A percentile compares a stretch with the other conserved stretches of the same genome.
Evolutionary conservation across 2,888 invertebrate species (phyloP).

Genomic region (Stenodema calcarata): DNA sequence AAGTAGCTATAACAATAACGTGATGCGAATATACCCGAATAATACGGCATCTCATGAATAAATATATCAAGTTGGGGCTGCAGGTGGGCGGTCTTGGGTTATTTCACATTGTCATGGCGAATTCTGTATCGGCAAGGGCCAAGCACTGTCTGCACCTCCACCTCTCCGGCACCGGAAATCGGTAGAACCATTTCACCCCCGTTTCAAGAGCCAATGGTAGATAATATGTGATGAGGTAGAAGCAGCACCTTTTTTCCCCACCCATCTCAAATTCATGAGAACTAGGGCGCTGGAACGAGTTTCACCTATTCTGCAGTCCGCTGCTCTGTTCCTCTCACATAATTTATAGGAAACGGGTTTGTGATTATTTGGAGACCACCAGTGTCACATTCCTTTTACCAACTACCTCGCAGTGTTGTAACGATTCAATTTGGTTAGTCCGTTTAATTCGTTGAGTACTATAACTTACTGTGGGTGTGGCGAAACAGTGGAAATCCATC

Average conservation of each 20-base stretch:
- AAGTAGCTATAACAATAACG: neutral
- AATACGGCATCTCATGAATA: neutral
- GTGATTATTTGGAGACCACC: no score
- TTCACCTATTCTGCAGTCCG: neutral
- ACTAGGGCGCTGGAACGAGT: neutral
- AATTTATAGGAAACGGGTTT: neutral
- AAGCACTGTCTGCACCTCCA: no score
- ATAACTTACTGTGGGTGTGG: no score
- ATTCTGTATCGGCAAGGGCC: neutral
- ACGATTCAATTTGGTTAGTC: no score
- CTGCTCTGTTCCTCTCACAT: neutral
- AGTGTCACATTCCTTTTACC: no score
- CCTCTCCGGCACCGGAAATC: neutral
- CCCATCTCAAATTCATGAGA: neutral
- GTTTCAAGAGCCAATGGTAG: neutral
- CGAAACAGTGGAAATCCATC: no score
- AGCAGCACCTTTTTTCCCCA: neutral
- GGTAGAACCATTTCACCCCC: neutral
- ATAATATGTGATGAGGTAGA: no score
- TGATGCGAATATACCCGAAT: neutral
- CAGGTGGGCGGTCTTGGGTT: neutral
- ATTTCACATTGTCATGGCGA: neutral
- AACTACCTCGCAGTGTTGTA: no score
- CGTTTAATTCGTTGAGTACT: no score
- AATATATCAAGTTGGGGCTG: neutral